Conservation (phyloP, 2,888 invertebrate genomes). For the Ariolimax columbianus region DNA sequence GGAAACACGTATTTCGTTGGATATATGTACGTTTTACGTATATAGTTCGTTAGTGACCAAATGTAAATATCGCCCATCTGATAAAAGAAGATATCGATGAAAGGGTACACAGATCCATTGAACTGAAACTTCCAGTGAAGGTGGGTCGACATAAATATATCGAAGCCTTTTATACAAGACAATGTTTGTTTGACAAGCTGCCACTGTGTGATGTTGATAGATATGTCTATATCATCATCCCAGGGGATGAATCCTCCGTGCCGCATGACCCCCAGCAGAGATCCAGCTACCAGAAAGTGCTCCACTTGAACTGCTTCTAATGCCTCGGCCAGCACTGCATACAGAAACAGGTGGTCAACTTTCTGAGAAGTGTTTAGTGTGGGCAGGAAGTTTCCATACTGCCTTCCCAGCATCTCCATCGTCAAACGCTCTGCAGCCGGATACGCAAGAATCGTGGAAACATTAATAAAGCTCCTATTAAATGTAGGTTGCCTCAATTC, state of each 20-base stretch:
- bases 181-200: background rate
- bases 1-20: slow-evolving; percentile 34
- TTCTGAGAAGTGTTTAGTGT: background rate
- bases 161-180: slow-evolving; percentile 27
- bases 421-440: background rate
- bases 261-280: slow-evolving; percentile 26
- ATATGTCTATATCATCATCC: slow-evolving; percentile 46
- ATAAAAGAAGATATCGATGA: slow-evolving; percentile 43
- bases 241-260: slow-evolving; percentile 40
- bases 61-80: slow-evolving; percentile 25
- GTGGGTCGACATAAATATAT: background rate
- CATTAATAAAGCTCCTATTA: background rate
- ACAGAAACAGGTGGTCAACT: background rate
- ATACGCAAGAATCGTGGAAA: background rate
- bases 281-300: slow-evolving; percentile 28
- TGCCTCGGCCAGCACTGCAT: background rate
- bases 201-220: slow-evolving; percentile 25
- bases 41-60: slow-evolving; percentile 35
- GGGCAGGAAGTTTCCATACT: slow-evolving; percentile 24
- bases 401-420: background rate
- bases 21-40: slow-evolving; percentile 25
- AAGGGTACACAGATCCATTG: slow-evolving; percentile 1
- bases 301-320: background rate
- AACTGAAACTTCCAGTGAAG: slow-evolving; percentile 45
- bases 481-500: background rate